Evolutionary conservation across 1,140 invertebrate species (phyloP).

Genomic region (Manduca sexta): DNA sequence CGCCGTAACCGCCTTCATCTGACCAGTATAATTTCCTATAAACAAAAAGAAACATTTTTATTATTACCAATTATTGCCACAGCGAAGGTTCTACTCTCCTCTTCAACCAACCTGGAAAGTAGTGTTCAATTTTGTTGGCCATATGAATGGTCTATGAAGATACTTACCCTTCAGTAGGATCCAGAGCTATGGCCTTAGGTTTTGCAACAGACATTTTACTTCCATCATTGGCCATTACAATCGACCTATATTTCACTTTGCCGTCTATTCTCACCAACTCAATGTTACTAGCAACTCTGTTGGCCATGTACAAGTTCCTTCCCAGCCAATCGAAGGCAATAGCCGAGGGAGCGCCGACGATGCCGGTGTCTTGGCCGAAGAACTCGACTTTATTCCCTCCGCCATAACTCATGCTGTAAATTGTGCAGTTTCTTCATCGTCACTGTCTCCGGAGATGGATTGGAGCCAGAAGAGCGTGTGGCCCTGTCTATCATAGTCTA

Average conservation of each 20-base stretch:
- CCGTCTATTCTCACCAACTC: conserved; percentile 93
- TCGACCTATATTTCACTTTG: conserved; percentile 86
- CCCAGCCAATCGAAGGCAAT: conserved; percentile 98
- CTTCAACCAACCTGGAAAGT: too few relatives aligned
- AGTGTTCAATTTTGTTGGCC: too few relatives aligned
- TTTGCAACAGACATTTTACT: conserved; percentile 88
- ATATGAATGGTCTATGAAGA: too few relatives aligned
- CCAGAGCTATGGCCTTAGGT: conserved; percentile 90
- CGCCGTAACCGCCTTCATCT: conserved; percentile 93
- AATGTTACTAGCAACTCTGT: conserved; percentile 92
- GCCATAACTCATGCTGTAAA: conserved; percentile 88
- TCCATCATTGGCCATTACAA: conserved; percentile 94
- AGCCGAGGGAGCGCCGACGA: conserved; percentile 92
- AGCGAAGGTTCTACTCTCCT: too few relatives aligned
- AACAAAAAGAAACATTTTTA: too few relatives aligned
- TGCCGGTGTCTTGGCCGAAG: conserved; percentile 83
- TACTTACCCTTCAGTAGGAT: conserved; percentile 90
- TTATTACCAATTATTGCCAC: too few relatives aligned
- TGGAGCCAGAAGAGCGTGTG: conserved; percentile 91
- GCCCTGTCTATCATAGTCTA: conserved; percentile 93
- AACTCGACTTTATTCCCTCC: conserved; percentile 92
- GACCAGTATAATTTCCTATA: conserved; percentile 93
- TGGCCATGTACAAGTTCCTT: conserved; percentile 95
- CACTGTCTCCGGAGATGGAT: conserved; percentile 79
- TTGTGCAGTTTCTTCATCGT: conserved; percentile 86